phyloP scores from a whole-genome alignment of 2,113 vertebrate species.

The Scortum barcoo region DNA sequence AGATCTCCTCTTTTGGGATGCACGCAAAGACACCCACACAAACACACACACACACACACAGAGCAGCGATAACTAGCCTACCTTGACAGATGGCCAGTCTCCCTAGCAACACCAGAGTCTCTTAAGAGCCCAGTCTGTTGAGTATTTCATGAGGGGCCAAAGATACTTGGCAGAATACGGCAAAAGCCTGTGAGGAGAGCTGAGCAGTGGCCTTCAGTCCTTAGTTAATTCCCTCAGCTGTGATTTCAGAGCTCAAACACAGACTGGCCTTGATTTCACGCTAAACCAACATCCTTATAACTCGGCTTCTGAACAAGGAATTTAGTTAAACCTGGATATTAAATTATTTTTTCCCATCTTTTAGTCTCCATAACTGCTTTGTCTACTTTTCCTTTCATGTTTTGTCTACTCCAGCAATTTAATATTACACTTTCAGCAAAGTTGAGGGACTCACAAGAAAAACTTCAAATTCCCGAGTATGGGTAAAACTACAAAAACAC shows the following conservation, averaged over 20 bases:
- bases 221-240: conserved; percentile 50
- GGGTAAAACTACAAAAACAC: not conserved
- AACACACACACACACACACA: conserved; percentile 52
- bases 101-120: conserved; percentile 78
- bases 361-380: not conserved
- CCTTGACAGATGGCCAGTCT: conserved; percentile 80
- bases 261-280: conserved; percentile 25
- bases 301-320: not conserved
- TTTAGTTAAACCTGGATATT: not conserved
- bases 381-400: not conserved
- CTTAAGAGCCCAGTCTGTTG: conserved; percentile 72
- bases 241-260: conserved; percentile 33
- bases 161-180: conserved; percentile 64
- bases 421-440: not conserved
- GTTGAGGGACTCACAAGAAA: not conserved
- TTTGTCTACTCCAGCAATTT: not conserved
- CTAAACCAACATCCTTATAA: conserved; percentile 10
- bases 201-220: conserved; percentile 30
- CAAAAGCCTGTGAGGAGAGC: conserved; percentile 34
- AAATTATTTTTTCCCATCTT: not conserved
- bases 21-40: conserved; percentile 61
- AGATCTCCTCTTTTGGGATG: conserved; percentile 61
- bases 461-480: not conserved
- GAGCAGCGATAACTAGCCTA: conserved; percentile 54
- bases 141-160: conserved; percentile 68